A percentile compares a stretch with the other conserved stretches of the same genome.
Conservation (phyloP, 2,797 vertebrate genomes). For the Sarcoramphus papa region DNA sequence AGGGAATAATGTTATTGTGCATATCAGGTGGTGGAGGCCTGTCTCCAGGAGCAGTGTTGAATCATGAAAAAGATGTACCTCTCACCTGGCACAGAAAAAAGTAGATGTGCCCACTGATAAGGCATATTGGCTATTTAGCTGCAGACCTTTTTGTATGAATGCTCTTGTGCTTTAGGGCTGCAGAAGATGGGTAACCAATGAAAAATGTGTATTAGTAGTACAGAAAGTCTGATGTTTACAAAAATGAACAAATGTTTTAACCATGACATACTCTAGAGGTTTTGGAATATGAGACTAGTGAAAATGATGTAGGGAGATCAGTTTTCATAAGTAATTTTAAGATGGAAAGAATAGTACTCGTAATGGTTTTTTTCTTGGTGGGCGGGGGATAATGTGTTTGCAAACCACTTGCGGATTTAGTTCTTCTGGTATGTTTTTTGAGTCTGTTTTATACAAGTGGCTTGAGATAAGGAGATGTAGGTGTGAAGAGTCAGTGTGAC, state of each 20-base stretch:
- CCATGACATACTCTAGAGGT: fast-evolving
- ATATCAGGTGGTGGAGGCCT: fast-evolving
- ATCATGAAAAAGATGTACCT: fast-evolving
- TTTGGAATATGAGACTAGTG: background rate
- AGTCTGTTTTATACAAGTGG: background rate
- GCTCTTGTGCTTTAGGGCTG: background rate
- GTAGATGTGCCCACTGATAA: background rate
- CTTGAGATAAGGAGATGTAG: background rate
- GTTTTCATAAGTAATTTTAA: background rate
- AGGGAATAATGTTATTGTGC: background rate
- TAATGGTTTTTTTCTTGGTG: background rate
- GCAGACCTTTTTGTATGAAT: background rate
- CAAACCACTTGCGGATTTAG: background rate
- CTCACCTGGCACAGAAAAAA: background rate
- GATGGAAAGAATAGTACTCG: background rate
- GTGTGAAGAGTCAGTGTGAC: background rate
- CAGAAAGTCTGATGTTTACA: background rate
- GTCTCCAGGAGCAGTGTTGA: background rate
- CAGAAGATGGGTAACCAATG: background rate
- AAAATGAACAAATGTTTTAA: background rate
- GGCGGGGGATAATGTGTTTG: background rate
- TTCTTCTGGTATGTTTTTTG: background rate
- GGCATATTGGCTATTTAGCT: background rate
- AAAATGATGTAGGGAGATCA: fast-evolving
- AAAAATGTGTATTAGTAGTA: background rate